Evolutionary conservation across 2,797 vertebrate species (phyloP).

Genomic region (Pangasius sanitwongsei): DNA sequence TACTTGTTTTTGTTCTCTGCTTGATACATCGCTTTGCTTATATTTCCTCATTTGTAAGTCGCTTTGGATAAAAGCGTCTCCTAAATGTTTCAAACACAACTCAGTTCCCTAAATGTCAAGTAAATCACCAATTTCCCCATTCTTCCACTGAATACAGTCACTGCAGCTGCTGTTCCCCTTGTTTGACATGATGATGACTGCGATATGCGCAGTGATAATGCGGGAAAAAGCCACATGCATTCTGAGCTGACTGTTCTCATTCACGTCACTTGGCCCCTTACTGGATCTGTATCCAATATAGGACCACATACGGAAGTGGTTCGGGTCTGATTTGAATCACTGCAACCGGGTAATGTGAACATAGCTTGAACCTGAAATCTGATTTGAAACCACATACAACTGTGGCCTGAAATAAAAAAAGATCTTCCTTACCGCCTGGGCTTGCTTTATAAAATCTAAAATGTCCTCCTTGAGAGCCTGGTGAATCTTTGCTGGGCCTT

Average conservation of each 20-base stretch:
- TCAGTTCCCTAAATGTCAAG: neutral
- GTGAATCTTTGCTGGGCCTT: constrained; percentile 98
- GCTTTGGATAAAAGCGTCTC: too few relatives aligned
- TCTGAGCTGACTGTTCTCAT: neutral
- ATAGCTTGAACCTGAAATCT: neutral
- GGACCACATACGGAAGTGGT: neutral
- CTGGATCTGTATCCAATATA: too few relatives aligned
- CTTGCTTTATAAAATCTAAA: constrained; percentile 99
- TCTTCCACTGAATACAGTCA: neutral
- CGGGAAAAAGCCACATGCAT: neutral
- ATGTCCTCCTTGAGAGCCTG: constrained; percentile 99
- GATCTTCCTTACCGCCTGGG: constrained; percentile 83
- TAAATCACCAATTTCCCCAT: too few relatives aligned
- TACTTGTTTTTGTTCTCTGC: too few relatives aligned
- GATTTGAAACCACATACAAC: neutral
- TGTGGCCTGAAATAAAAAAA: neutral
- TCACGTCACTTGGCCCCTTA: neutral
- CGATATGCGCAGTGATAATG: neutral
- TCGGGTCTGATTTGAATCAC: neutral
- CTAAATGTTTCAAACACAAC: neutral
- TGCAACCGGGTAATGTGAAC: neutral
- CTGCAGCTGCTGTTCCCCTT: too few relatives aligned
- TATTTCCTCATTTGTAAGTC: too few relatives aligned
- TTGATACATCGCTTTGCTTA: too few relatives aligned
- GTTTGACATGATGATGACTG: neutral